Base-by-base conservation (phyloP, 1,140 invertebrate species). In the Cepaea nemoralis region DNA sequence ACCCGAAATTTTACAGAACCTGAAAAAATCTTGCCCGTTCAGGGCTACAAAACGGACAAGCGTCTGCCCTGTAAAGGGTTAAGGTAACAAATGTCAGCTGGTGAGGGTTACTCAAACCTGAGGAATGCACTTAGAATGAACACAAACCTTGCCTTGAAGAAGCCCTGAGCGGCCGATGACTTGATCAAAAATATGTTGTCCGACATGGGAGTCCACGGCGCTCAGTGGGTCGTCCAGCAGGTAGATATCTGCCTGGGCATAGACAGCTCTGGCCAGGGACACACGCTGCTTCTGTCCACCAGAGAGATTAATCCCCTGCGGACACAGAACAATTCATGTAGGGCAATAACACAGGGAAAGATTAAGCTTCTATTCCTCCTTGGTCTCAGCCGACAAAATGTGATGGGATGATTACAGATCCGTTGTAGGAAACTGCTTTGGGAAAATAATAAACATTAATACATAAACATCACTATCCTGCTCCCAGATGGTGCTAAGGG, bases 221-320 rank as follows among this genome's bases (percentile, higher is more conserved):
- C 71, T 74, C 12, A 74, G 92, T 86, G 93, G 92, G 85, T 93
- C 93, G 85, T 96, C 95, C 50, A 96, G 87, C 0, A 95, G 91
- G 87, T 95, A 95, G 85, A 96, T 93, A 85, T 96, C 94, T 35
- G 93, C 79, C 83, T 92, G 86, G 39, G 78, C 84, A n/a, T 84
- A 84, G 45, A 84, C 80, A 40, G 80, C 83, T 33, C 83, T 63
- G 24, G 79, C 80, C 0, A 81, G 92, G 81, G 96, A 88, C 8
- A 93, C 88, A 63, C 92, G 83, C 81, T 93, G 92, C 35, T 40
- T 42, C 70, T 42, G 37, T 24, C 37, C 35, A 39, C 42, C 40
- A 27, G 71, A 50, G 16, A 93, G 74, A 80, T 89, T 91, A 24
- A 90, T 87, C 33, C 89, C 90, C 87, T 90, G 73, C 5, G 48